These are phyloP conservation scores for Patella depressa DNA, from an alignment of 2,888 invertebrate species.

Conservation along the genomic window DNA sequence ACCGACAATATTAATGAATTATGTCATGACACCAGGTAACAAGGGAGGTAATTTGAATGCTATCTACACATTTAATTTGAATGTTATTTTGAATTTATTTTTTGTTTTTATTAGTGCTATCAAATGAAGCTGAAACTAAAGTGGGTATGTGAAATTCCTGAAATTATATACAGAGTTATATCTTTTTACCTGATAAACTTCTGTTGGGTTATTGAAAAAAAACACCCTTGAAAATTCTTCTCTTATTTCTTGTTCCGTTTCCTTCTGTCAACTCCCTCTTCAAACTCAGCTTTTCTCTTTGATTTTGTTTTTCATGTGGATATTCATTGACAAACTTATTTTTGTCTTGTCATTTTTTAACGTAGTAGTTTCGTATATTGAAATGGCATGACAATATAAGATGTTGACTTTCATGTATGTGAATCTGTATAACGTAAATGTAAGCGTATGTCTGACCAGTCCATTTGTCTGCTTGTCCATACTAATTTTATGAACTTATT, in stretches of 20 bases:
- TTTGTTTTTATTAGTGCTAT: slow-evolving; percentile 65
- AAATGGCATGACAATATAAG: no score
- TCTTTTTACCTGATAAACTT: slow-evolving; percentile 8
- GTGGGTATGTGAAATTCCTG: slow-evolving; percentile 58
- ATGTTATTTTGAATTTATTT: slow-evolving; percentile 42
- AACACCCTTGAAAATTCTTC: slow-evolving; percentile 4
- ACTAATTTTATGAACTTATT: no score
- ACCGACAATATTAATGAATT: no score
- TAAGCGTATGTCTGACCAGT: no score
- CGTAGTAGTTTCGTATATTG: no score
- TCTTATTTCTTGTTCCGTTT: slow-evolving; percentile 13
- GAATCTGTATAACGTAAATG: no score
- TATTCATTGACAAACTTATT: slow-evolving; percentile 18
- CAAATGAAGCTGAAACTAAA: slow-evolving; percentile 65
- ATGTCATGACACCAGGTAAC: no score
- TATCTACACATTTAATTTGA: slow-evolving; percentile 17
- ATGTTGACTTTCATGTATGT: no score
- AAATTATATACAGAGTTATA: not conserved
- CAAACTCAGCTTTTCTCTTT: slow-evolving; percentile 14
- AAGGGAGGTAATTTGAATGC: not conserved
- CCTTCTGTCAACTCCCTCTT: slow-evolving; percentile 2
- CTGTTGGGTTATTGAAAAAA: not conserved
- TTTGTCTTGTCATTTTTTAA: slow-evolving; percentile 13
- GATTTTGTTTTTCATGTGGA: slow-evolving; percentile 13
- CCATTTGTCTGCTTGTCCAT: no score